Conservation (phyloP, 1,140 invertebrate species). For the Pararge aegeria region DNA sequence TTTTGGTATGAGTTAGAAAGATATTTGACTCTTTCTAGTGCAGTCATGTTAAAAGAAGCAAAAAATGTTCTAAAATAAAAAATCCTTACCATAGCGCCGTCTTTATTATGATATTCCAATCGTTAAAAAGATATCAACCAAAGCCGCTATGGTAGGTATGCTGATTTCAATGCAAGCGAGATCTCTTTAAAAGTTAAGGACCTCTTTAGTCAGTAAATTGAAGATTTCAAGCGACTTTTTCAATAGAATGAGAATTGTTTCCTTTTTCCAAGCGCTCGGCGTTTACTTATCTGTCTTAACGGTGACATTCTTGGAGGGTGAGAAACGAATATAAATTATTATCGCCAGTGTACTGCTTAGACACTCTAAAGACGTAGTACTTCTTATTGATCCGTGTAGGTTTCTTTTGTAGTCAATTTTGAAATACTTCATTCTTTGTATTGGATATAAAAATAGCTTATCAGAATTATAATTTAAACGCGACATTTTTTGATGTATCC, state of each 20-base stretch:
- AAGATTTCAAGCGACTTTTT: slow-evolving; percentile 35
- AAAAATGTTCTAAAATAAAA: background rate
- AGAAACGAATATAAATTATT: slow-evolving; percentile 30
- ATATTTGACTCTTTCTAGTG: no score
- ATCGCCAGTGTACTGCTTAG: slow-evolving; percentile 17
- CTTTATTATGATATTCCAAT: background rate
- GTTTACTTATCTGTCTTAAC: slow-evolving; percentile 32
- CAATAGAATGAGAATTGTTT: slow-evolving; percentile 38
- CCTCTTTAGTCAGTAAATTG: slow-evolving; percentile 36
- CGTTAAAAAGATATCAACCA: background rate
- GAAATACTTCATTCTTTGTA: no score
- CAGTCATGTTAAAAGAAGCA: no score
- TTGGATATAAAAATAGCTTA: no score
- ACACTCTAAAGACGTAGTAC: slow-evolving; percentile 3
- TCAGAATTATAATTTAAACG: no score
- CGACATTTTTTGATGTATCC: no score
- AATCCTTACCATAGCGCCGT: background rate
- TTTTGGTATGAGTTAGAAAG: no score
- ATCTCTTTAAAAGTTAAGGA: slow-evolving; percentile 38
- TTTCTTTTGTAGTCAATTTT: no score
- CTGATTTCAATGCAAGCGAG: slow-evolving; percentile 20
- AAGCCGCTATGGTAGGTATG: background rate
- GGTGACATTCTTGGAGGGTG: slow-evolving; percentile 20
- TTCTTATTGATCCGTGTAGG: background rate
- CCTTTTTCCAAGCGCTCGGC: slow-evolving; percentile 29